Base-by-base conservation (phyloP, 2,888 invertebrate genomes). In the Sinhomidia bicolor region DNA sequence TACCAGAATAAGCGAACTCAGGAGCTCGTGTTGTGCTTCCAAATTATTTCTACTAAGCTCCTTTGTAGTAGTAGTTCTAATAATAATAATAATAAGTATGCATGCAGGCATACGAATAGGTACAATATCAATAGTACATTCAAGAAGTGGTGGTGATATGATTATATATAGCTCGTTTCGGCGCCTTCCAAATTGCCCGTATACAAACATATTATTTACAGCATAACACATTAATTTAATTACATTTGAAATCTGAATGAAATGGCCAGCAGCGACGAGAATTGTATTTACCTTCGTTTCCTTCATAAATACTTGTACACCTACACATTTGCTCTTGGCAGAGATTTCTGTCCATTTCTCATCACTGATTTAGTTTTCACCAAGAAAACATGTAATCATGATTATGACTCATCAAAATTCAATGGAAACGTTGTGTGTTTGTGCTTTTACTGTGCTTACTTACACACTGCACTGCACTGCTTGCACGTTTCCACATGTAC, bases 351-450 rank as follows among this genome's bases (percentile, higher is more conserved):
- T 47, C 47, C 74, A 26, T 51, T 51, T 78, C 32, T 23, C 41
- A 29, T 41, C 32, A 74, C 78, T 78, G 32, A 71, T 71, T 71
- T 23, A 32, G 23, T 44, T 36, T 36, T 32, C 36, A 68, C 41
- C n/a, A n/a, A 60, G 65, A 71, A 71, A 51, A 51, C 44, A 12
- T 44, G 23, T 26, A 32, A 29, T 78, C 78, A 78, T 78, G 2
- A 29, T 10, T 44, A 10, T 78, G 78, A 78, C 14, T 78, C 78
- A 78, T 54, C 3, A n/a, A 26, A 54, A 51, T 54, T 51, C 1
- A 6, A 7, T 20, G 32, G 51, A 78, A 54, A 78, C 3, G 44
- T 78, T 29, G 10, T n/a, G n/a, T n/a, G n/a, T n/a, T n/a, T n/a
- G n/a, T n/a, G n/a, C n/a, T n/a, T n/a, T n/a, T n/a, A n/a, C n/a